Conservation (phyloP, 2,888 invertebrate species). For the Hydraecia micacea region DNA sequence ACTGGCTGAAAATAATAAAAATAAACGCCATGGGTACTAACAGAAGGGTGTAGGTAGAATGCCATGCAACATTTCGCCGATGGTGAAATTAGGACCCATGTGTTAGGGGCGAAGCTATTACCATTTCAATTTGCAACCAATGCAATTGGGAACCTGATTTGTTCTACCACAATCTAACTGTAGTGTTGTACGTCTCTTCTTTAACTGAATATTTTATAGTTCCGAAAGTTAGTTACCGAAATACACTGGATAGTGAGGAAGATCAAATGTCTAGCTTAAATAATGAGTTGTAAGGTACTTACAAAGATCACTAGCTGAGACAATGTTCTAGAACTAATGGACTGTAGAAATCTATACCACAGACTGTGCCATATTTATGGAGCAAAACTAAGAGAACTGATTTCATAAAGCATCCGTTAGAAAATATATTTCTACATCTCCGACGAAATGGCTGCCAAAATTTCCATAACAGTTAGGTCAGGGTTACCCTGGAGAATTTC, state of each 20-base stretch:
- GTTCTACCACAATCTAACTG: neutral
- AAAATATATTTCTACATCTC: slow-evolving; percentile 21
- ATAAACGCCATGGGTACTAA: slow-evolving; percentile 6
- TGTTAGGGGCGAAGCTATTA: slow-evolving; percentile 28
- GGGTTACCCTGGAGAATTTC: slow-evolving; percentile 54
- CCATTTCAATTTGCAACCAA: slow-evolving; percentile 48
- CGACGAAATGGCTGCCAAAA: slow-evolving; percentile 39
- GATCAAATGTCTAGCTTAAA: slow-evolving; percentile 13
- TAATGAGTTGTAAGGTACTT: neutral
- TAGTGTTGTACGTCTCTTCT: neutral
- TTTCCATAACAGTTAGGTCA: slow-evolving; percentile 56
- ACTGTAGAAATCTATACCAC: slow-evolving; percentile 12
- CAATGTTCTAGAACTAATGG: slow-evolving; percentile 20
- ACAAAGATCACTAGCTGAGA: slow-evolving; percentile 4
- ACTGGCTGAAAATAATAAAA: slow-evolving; percentile 4
- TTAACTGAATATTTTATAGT: slow-evolving; percentile 5
- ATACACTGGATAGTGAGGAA: neutral
- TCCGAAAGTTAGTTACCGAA: neutral
- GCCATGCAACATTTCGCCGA: slow-evolving; percentile 3
- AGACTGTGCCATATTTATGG: slow-evolving; percentile 22
- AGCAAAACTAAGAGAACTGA: slow-evolving; percentile 18
- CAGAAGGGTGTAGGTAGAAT: slow-evolving; percentile 21
- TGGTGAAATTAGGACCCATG: slow-evolving; percentile 37
- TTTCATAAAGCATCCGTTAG: slow-evolving; percentile 17
- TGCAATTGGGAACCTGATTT: slow-evolving; percentile 31